A percentile compares a stretch with the other conserved stretches of the same genome.
Conservation (phyloP, 2,113 vertebrate genomes). For the Coryphaenoides rupestris region DNA sequence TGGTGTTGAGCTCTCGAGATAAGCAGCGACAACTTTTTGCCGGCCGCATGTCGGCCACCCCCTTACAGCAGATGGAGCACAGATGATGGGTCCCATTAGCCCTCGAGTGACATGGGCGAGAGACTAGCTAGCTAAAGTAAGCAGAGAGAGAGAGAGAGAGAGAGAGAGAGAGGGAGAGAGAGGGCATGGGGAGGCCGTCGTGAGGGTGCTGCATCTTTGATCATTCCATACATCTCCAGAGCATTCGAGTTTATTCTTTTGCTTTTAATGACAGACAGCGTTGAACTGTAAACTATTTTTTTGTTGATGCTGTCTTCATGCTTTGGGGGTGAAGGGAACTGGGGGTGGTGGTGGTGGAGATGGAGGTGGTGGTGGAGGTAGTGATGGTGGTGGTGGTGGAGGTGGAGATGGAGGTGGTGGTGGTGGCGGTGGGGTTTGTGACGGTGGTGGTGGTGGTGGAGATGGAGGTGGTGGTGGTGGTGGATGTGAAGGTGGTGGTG, state of each 20-base stretch:
- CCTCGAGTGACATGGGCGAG: background rate
- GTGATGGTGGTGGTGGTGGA: slow-evolving; percentile 11
- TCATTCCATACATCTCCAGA: background rate
- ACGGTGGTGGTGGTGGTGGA: slow-evolving; percentile 47
- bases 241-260: too few species aligned
- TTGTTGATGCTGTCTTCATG: slow-evolving; percentile 2
- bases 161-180: too few species aligned
- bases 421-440: slow-evolving; percentile 15
- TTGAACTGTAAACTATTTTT: too few species aligned
- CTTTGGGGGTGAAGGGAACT: slow-evolving; percentile 53
- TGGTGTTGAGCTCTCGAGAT: too few species aligned
- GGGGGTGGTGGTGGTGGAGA: slow-evolving; percentile 7
- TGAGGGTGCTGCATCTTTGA: background rate
- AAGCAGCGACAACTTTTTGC: too few species aligned
- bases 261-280: too few species aligned
- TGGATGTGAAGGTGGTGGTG: slow-evolving; percentile 61
- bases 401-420: background rate
- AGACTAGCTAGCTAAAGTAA: background rate
- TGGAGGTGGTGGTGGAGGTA: slow-evolving; percentile 4
- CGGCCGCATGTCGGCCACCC: too few species aligned
- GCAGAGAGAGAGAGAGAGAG: background rate
- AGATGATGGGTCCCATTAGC: background rate
- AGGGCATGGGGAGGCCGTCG: too few species aligned
- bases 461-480: slow-evolving; percentile 27
- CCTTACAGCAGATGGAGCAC: too few species aligned